These are phyloP conservation scores for Halichoeres trimaculatus DNA, from an alignment of 2,113 vertebrate genomes.

Conservation along the genomic window DNA sequence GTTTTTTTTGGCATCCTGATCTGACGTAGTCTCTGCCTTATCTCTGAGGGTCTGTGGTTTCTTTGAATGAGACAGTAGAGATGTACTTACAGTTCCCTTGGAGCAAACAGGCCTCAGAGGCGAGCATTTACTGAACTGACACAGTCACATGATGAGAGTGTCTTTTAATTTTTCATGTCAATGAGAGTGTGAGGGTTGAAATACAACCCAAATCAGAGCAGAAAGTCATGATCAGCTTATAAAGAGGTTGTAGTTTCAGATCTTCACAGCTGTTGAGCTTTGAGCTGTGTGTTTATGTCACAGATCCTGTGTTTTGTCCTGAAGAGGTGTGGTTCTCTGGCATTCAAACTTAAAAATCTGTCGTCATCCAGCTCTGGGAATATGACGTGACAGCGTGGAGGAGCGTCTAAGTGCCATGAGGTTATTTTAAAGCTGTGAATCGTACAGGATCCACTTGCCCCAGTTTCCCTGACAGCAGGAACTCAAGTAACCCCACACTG, in stretches of 20 bases:
- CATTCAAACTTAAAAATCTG: constrained; percentile 26
- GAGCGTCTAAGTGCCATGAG: not conserved
- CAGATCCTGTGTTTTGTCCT: not conserved
- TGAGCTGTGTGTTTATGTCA: not conserved
- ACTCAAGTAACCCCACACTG: constrained; percentile 53
- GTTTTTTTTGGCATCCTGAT: constrained; percentile 18
- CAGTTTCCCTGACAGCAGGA: constrained; percentile 45
- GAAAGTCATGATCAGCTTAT: too few relatives aligned
- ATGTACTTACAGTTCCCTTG: too few relatives aligned
- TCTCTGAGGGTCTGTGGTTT: not conserved
- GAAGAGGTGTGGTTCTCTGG: constrained; percentile 59
- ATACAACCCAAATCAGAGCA: not conserved
- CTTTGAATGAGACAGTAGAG: not conserved
- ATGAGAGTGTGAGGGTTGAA: too few relatives aligned
- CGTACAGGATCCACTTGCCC: constrained; percentile 29
- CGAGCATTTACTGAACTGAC: not conserved
- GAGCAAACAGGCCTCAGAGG: not conserved
- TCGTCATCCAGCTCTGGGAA: constrained; percentile 56
- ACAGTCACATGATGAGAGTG: too few relatives aligned
- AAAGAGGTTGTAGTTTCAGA: not conserved
- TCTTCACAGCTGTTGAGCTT: not conserved
- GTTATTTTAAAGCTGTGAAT: constrained; percentile 38
- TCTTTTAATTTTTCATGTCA: too few relatives aligned
- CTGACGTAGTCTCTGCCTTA: not conserved
- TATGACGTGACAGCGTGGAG: constrained; percentile 37